phyloP scores from a whole-genome alignment of 2,113 vertebrate genomes.

The Prunella fulvescens region DNA sequence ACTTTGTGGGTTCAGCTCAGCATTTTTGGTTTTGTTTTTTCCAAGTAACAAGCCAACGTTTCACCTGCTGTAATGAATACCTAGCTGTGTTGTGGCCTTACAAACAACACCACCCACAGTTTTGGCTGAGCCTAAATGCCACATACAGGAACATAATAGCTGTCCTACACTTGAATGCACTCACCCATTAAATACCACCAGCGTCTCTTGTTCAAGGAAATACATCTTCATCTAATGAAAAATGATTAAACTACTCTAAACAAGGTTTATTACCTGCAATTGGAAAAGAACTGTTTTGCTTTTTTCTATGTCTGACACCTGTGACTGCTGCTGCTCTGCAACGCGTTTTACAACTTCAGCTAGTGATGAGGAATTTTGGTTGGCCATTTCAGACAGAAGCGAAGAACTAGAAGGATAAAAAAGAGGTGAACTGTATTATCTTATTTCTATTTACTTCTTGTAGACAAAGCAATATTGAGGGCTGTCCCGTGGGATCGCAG shows the following conservation, averaged over 20 bases:
- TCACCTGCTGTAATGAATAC: neutral
- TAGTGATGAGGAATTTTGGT: conserved; percentile 37
- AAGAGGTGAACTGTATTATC: neutral
- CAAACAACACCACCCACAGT: neutral
- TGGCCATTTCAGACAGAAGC: conserved; percentile 17
- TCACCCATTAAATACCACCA: neutral
- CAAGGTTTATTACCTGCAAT: conserved; percentile 64
- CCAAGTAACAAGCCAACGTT: neutral
- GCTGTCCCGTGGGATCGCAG: neutral
- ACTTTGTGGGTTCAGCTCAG: neutral
- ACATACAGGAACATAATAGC: neutral
- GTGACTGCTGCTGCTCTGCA: conserved; percentile 66
- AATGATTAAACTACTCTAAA: neutral
- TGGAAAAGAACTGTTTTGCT: conserved; percentile 44
- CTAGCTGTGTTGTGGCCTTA: neutral
- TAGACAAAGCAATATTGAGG: neutral
- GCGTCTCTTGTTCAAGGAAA: neutral
- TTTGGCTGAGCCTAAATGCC: neutral
- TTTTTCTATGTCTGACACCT: conserved; percentile 69
- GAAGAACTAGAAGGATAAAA: neutral
- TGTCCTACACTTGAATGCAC: neutral
- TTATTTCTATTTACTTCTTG: neutral
- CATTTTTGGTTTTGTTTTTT: neutral
- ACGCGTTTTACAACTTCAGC: conserved; percentile 63
- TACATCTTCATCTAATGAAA: neutral